These are phyloP conservation scores for Hephaestus fuliginosus DNA, from an alignment of 2,797 vertebrate species.

Conservation along the genomic window DNA sequence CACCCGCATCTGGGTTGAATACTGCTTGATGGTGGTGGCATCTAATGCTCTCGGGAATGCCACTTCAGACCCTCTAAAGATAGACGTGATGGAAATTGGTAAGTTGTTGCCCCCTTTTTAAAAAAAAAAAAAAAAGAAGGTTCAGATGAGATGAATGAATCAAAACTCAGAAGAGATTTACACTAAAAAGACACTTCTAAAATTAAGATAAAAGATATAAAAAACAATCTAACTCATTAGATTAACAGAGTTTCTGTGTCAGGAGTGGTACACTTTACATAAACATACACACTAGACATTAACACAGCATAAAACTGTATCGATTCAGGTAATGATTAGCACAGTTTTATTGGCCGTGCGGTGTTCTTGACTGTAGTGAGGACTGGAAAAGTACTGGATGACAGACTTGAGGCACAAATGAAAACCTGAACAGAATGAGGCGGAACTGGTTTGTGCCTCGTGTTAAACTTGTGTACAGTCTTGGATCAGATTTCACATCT, in stretches of 20 bases:
- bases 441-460: conserved; percentile 61
- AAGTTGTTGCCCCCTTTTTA: conserved; percentile 58
- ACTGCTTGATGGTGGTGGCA: conserved; percentile 89
- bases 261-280: not conserved
- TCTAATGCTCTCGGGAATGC: conserved; percentile 88
- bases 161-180: not conserved
- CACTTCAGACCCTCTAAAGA: conserved; percentile 83
- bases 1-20: conserved; percentile 89
- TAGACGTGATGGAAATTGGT: conserved; percentile 92
- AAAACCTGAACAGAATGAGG: conserved; percentile 66
- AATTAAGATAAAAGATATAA: not conserved
- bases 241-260: conserved; percentile 12
- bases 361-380: conserved; percentile 10
- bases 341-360: conserved; percentile 35
- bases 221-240: not conserved
- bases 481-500: conserved; percentile 49
- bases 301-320: conserved; percentile 1
- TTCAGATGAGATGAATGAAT: not conserved
- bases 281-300: not conserved
- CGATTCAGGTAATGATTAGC: conserved; percentile 44
- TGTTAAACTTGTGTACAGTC: conserved; percentile 33
- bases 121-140: not conserved
- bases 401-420: not conserved
- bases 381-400: conserved; percentile 69
- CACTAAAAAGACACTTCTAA: too few relatives aligned